Conservation (phyloP, 2,888 invertebrate species). For the Uropetala carovei region DNA sequence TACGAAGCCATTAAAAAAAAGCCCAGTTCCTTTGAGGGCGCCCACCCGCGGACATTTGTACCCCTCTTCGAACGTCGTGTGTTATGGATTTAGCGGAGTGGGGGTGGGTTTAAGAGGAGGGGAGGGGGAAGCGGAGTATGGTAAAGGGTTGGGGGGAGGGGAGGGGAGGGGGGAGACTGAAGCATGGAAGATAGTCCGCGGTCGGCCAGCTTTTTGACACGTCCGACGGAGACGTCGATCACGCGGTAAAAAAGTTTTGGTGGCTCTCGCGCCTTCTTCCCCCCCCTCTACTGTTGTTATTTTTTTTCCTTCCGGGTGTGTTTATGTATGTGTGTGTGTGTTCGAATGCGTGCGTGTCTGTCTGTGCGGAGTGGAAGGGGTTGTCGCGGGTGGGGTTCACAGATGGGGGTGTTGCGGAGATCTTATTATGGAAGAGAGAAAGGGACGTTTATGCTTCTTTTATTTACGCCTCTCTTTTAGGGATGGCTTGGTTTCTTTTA, state of each 20-base stretch:
- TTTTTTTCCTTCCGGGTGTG: background rate
- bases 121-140: no score
- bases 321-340: background rate
- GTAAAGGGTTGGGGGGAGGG: no score
- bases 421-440: background rate
- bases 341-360: background rate
- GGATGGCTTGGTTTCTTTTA: no score
- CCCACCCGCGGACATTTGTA: constrained; percentile 19
- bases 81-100: background rate
- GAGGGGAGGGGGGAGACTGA: background rate
- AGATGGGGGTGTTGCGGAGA: background rate
- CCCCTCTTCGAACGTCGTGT: background rate
- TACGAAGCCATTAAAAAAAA: constrained; percentile 20
- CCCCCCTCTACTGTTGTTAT: no score
- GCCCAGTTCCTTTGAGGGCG: constrained; percentile 3
- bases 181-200: background rate
- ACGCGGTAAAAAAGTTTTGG: background rate
- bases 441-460: no score
- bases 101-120: background rate
- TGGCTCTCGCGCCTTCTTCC: no score
- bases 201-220: constrained; percentile 7
- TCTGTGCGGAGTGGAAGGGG: background rate
- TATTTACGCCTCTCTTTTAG: no score
- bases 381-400: background rate
- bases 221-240: constrained; percentile 3